Evolutionary conservation across 2,113 vertebrate species (phyloP), one percentile per base, ranked within the genome.

Genomic region (Nasalis larvatus): DNA sequence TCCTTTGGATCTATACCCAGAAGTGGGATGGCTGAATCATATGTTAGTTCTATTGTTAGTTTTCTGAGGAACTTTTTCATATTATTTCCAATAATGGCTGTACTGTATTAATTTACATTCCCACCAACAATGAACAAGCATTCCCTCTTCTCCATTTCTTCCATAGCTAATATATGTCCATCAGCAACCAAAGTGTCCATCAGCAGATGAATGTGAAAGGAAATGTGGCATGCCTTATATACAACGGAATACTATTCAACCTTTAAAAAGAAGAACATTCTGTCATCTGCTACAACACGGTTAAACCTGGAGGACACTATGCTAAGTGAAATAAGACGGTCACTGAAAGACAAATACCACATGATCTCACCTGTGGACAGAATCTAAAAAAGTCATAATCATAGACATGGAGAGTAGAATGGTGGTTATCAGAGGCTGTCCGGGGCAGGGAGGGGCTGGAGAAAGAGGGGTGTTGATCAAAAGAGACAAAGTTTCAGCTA

Each of bases 391-490:
- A 47, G 35, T 49, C 5, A 5, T 30, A 54, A 25, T 21, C 4
- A 49, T 35, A 60, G 27, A 69, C 12, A 9, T 37, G 35, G 54
- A 73, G 35, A 73, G 14, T 30, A 52, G 21, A 76, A 37, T 81
- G 42, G n/a, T 81, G 12, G 20, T 54, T 86, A 32, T 12, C 9
- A 47, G 30, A 90, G 23, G 8, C 11, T 52, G 32, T 7, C 66
- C 8, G 32, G 16, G 0, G 0, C 13, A 0, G 32, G 4, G 16
- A 12, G 0, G 23, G 8, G 0, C 18, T 12, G 14, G 3, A 21
- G 18, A n/a, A 17, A 88, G 23, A 23, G 10, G 81, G 0, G 27
- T 13, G 16, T 2, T 21, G 32, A 35, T 56, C 23, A 69, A 49
- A 23, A 18, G 14, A 1, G 16, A 52, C 23, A 32, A 83, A 20